Evolutionary conservation across 2,113 vertebrate genomes (phyloP).

Genomic region (Pseudonaja textilis): DNA sequence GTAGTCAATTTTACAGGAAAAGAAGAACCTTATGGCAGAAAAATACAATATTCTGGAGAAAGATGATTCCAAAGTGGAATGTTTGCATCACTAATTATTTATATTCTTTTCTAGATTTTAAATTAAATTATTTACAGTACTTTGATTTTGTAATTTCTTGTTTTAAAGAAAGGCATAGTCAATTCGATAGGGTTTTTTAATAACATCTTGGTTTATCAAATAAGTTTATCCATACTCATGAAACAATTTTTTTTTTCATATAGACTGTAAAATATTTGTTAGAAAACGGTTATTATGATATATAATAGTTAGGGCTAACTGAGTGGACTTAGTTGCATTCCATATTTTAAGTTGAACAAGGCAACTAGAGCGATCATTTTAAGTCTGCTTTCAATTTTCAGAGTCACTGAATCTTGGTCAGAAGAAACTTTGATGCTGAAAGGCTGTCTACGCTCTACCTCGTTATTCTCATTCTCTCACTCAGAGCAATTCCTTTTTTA

Average conservation of each 20-base stretch:
- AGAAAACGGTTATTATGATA: neutral
- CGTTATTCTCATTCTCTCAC: neutral
- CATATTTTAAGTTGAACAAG: neutral
- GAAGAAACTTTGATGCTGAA: neutral
- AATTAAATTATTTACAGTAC: neutral
- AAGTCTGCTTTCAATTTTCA: neutral
- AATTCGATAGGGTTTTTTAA: neutral
- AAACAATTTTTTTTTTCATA: neutral
- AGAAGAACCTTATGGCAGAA: neutral
- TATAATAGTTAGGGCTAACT: neutral
- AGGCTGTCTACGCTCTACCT: neutral
- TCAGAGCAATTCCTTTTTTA: neutral
- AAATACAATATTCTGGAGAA: neutral
- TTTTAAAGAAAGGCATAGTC: neutral
- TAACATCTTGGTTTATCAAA: neutral
- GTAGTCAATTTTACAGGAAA: neutral
- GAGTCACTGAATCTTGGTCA: neutral
- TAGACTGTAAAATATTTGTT: neutral
- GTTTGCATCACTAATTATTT: neutral
- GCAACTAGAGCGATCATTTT: neutral
- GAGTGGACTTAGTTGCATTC: neutral
- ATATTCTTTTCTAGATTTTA: neutral
- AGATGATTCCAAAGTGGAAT: neutral
- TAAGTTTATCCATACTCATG: neutral
- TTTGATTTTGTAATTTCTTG: neutral